These are phyloP conservation scores for Lithodes maja DNA, from an alignment of 2,888 invertebrate genomes.

Conservation along the genomic window DNA sequence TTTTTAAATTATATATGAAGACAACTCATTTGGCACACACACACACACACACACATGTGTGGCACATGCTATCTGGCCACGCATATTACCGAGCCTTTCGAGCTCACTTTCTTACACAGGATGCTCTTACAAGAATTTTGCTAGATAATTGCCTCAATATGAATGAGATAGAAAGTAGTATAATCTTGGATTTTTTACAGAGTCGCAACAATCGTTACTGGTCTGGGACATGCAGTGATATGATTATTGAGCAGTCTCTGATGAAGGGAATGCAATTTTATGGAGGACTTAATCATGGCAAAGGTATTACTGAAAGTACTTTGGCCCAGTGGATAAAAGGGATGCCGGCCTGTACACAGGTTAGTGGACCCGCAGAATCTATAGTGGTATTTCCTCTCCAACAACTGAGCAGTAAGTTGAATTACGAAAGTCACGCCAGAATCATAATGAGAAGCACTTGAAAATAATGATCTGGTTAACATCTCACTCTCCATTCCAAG, in stretches of 20 bases:
- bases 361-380: too few relatives aligned
- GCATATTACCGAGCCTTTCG: conserved; percentile 24
- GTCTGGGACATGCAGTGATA: too few relatives aligned
- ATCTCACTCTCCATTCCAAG: conserved; percentile 16
- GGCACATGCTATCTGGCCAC: conserved; percentile 24
- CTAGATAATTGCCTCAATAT: conserved; percentile 33
- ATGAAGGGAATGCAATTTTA: too few relatives aligned
- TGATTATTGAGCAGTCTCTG: too few relatives aligned
- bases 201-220: too few relatives aligned
- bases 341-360: too few relatives aligned
- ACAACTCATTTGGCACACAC: too few relatives aligned
- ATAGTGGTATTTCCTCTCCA: neutral
- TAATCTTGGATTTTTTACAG: too few relatives aligned
- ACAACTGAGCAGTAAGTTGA: conserved; percentile 26
- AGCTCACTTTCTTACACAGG: conserved; percentile 27
- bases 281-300: too few relatives aligned
- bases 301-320: too few relatives aligned
- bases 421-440: conserved; percentile 9
- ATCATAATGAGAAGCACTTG: conserved; percentile 5
- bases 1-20: too few relatives aligned
- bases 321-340: too few relatives aligned
- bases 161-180: conserved; percentile 7
- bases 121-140: conserved; percentile 29
- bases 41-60: neutral
- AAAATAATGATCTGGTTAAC: neutral